Base-by-base conservation (phyloP, 2,113 vertebrate species). In the Mustela nigripes region DNA sequence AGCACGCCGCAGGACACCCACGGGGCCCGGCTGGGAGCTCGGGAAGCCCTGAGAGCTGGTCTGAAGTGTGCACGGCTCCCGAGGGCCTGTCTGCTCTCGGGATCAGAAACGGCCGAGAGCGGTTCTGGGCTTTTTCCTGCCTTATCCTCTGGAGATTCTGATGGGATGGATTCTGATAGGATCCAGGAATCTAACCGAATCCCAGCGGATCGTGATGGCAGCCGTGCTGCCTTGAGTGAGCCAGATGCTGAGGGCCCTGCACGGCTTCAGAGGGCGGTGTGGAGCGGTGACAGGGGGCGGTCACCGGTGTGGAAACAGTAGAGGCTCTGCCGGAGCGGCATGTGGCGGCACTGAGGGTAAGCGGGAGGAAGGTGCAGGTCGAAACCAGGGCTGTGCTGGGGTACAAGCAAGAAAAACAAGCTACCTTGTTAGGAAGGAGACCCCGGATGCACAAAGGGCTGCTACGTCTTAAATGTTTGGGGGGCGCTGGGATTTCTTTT, bases 271-370 rank as follows among this genome's bases (percentile, higher is more conserved):
- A 60, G 33, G 82, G 21, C 58, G 16, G 19, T 11, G 9, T 31
- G 78, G 14, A 85, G 62, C 42, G 22, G 16, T n/a, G 69, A 36
- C 18, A 11, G 36, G 53, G 9, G 79, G 50, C 39, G 28, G 45
- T 39, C 86, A 39, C n/a, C 26, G 53, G 14, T 36, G 19, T 2
- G 19, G 12, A 14, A 65, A 26, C 33, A 15, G 36, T 19, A 8
- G 36, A 26, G 39, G 24, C n/a, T 18, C 10, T 33, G 6, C 33
- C 1, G 5, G 28, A 42, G 11, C 0, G 12, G 45, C 4, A 12
- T 28, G 18, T 33, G 80, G 11, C 39, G 39, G 24, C 36, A 3
- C 60, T 39, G 67, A 58, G 67, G 92, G 39, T 21, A 24, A 91
- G 67, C 14, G 12, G 56, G 15, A 65, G 14, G 62, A 76, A 58